Percentiles rank a stretch among this genome's conserved stretches.
These are phyloP conservation scores for Temnothorax curvispinosus DNA, from an alignment of 1,140 invertebrate species.

Conservation along the genomic window DNA sequence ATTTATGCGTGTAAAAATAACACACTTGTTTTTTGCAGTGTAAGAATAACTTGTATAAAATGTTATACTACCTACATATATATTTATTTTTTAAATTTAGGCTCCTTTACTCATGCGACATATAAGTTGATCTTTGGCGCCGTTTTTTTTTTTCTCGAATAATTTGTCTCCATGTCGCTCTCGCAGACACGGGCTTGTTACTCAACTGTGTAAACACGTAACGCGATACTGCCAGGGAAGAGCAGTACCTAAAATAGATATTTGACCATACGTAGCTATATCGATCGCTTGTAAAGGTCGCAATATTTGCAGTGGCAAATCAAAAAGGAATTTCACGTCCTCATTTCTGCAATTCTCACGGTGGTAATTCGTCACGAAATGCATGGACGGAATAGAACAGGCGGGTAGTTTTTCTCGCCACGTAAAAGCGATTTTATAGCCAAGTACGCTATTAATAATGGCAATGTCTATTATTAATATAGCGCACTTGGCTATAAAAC, in stretches of 20 bases:
- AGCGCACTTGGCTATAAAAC: constrained; percentile 20
- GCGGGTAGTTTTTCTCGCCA: not conserved
- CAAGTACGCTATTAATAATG: constrained; percentile 45
- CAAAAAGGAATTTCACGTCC: not conserved
- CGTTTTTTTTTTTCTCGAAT: not conserved
- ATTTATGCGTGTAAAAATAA: no score
- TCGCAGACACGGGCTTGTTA: constrained; percentile 6
- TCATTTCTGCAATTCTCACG: not conserved
- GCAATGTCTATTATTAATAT: constrained; percentile 36
- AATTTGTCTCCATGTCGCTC: constrained; percentile 25
- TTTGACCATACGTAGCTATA: constrained; percentile 26
- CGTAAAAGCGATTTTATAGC: not conserved
- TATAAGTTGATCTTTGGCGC: not conserved
- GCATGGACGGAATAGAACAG: no score
- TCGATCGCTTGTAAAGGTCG: not conserved
- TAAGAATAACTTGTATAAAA: no score
- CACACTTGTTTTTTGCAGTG: no score
- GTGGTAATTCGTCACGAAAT: not conserved
- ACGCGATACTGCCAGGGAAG: constrained; percentile 15
- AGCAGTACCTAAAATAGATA: constrained; percentile 26
- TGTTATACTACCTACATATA: no score
- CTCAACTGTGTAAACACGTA: constrained; percentile 34
- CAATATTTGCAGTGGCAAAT: constrained; percentile 17
- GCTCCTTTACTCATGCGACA: not conserved
- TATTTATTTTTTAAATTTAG: not conserved